Evolutionary conservation across 1,140 invertebrate species (phyloP).

Genomic region (Procambarus clarkii): DNA sequence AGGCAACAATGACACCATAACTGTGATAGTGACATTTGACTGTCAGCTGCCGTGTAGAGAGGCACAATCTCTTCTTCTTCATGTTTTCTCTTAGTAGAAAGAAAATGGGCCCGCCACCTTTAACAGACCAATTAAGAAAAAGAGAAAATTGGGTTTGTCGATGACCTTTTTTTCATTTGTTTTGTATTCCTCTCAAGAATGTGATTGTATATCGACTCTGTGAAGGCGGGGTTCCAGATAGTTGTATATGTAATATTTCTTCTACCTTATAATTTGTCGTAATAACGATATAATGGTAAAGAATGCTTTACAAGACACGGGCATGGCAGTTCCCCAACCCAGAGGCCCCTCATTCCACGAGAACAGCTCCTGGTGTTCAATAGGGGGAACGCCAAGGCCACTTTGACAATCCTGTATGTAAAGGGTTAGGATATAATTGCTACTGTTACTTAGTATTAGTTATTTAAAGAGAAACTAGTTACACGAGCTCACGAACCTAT

Average conservation of each 20-base stretch:
- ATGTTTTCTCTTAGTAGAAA: slow-evolving; percentile 37
- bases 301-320: slow-evolving; percentile 61
- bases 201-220: slow-evolving; percentile 49
- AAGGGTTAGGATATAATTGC: slow-evolving; percentile 69
- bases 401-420: slow-evolving; percentile 66
- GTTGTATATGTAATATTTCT: slow-evolving; percentile 69
- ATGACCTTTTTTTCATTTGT: neutral
- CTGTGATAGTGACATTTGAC: slow-evolving; percentile 66
- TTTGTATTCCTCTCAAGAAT: neutral
- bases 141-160: slow-evolving; percentile 1
- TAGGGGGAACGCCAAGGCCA: slow-evolving; percentile 30
- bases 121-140: slow-evolving; percentile 22
- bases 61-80: slow-evolving; percentile 52
- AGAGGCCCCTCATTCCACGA: neutral
- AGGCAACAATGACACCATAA: slow-evolving; percentile 44
- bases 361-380: neutral
- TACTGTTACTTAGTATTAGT: slow-evolving; percentile 69
- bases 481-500: slow-evolving; percentile 65
- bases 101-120: slow-evolving; percentile 51
- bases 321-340: neutral
- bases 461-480: slow-evolving; percentile 65
- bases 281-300: slow-evolving; percentile 65
- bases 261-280: slow-evolving; percentile 66
- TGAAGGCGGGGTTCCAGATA: slow-evolving; percentile 59
- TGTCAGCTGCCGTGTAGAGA: slow-evolving; percentile 50